These are phyloP conservation scores for Phalanger gymnotis DNA, from an alignment of 2,797 vertebrate genomes.

Conservation along the genomic window DNA sequence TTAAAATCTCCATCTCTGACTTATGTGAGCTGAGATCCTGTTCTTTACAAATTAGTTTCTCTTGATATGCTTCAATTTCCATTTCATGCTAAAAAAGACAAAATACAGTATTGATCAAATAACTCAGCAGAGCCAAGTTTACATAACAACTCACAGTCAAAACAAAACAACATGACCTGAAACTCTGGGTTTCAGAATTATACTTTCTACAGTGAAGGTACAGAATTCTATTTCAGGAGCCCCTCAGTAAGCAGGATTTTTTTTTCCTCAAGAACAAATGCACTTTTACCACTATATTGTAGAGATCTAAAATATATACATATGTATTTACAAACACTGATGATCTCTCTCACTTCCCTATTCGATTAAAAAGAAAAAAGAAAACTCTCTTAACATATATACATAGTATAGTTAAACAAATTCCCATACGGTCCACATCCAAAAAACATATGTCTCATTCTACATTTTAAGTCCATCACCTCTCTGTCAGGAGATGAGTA, in stretches of 20 bases:
- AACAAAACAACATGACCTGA: not conserved
- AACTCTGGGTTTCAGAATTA: not conserved
- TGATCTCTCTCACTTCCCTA: not conserved
- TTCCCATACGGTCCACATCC: not conserved
- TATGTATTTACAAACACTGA: not conserved
- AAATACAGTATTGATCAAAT: constrained; percentile 14
- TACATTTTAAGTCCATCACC: not conserved
- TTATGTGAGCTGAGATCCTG: constrained; percentile 75
- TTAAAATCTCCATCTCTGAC: constrained; percentile 81
- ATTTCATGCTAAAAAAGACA: constrained; percentile 75
- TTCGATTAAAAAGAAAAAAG: not conserved
- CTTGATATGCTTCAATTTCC: constrained; percentile 76
- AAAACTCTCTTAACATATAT: not conserved
- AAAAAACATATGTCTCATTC: not conserved
- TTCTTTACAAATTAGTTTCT: constrained; percentile 77
- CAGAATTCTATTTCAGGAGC: not conserved
- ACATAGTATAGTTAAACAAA: not conserved
- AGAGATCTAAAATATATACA: not conserved
- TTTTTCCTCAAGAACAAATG: too few species aligned
- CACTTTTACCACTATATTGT: not conserved
- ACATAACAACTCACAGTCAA: not conserved
- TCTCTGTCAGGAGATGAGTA: not conserved
- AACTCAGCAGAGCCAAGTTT: not conserved
- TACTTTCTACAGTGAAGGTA: not conserved
- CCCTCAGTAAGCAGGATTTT: not conserved